Evolutionary conservation across 2,113 vertebrate genomes (phyloP).

Genomic region (Athene noctua): DNA sequence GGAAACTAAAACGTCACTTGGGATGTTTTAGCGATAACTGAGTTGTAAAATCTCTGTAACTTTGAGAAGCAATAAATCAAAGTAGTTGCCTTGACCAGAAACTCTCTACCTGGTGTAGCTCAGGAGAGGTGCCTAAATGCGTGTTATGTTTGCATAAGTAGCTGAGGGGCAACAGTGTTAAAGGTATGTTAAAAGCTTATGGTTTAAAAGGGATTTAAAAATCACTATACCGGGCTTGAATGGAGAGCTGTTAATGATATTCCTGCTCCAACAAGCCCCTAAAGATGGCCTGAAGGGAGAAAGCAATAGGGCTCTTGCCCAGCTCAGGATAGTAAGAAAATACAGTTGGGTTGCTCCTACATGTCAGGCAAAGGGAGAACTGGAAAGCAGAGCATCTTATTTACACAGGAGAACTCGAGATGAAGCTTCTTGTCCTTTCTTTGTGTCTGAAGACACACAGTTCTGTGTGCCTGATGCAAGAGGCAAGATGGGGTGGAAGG

Average conservation of each 20-base stretch:
- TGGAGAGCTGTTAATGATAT: slow-evolving; percentile 17
- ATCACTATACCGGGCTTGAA: neutral
- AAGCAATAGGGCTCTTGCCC: slow-evolving; percentile 15
- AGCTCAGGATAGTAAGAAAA: neutral
- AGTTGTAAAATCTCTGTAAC: neutral
- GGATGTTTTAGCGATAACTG: neutral
- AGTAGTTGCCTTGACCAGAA: neutral
- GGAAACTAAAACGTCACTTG: neutral
- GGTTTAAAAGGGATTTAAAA: neutral
- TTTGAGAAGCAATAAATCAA: neutral
- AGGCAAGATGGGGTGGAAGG: neutral
- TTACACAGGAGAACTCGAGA: neutral
- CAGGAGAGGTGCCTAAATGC: neutral
- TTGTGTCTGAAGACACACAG: fast-evolving
- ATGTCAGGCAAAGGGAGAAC: neutral
- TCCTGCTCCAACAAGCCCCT: slow-evolving; percentile 54
- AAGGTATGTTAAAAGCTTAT: neutral
- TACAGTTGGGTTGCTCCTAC: neutral
- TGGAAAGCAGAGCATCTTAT: neutral
- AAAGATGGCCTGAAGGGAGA: slow-evolving; percentile 22
- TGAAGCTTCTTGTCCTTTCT: neutral
- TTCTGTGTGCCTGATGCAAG: neutral
- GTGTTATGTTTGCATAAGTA: neutral
- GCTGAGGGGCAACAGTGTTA: neutral
- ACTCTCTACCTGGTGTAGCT: neutral